Percentiles rank a stretch among this genome's conserved stretches.
Evolutionary conservation across 2,797 vertebrate species (phyloP).

Genomic region (Typhlichthys eigenmanni): DNA sequence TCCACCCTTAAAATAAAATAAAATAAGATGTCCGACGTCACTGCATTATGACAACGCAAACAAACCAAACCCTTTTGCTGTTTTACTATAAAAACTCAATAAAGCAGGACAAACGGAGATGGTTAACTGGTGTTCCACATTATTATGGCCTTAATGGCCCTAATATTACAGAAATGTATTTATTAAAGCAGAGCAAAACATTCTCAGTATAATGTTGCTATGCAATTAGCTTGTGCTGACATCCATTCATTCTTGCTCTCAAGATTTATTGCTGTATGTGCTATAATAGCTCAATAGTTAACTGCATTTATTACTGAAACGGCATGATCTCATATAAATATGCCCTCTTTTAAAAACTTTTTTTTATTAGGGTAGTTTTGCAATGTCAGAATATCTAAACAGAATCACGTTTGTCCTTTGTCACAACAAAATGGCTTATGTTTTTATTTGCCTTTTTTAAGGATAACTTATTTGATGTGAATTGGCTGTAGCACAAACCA

Average conservation of each 20-base stretch:
- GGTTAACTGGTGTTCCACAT: background rate
- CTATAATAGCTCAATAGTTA: constrained; percentile 11
- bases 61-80: background rate
- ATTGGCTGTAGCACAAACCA: no score
- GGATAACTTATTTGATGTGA: no score
- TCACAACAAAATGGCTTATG: no score
- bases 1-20: background rate
- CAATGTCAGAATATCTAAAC: no score
- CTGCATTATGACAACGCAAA: background rate
- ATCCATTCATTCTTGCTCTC: constrained; percentile 12
- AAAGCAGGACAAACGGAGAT: background rate
- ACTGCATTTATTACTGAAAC: background rate
- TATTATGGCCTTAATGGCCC: constrained; percentile 1
- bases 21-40: constrained; percentile 13
- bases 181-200: constrained; percentile 17
- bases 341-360: no score
- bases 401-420: no score
- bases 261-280: constrained; percentile 11
- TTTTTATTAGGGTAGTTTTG: no score
- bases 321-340: no score
- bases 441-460: no score
- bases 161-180: background rate
- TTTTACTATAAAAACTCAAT: background rate
- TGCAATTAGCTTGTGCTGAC: constrained; percentile 16
- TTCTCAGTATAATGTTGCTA: constrained; percentile 18